Conservation (phyloP, 2,113 vertebrate genomes). For the Rattus rattus region DNA sequence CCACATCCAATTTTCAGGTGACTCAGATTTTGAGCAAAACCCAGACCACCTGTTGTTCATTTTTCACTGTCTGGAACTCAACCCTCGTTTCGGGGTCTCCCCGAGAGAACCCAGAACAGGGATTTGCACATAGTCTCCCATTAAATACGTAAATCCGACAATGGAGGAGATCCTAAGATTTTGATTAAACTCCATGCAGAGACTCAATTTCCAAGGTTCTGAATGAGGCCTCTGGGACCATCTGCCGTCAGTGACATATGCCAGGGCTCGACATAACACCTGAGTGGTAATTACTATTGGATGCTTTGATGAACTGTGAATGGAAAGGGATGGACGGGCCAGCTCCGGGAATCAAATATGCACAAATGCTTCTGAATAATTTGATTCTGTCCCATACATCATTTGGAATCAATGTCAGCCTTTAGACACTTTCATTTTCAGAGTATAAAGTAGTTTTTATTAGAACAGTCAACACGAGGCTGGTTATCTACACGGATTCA, state of each 20-base stretch:
- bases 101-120: background rate
- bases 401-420: conserved; percentile 46
- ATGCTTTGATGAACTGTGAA: background rate
- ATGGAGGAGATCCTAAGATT: background rate
- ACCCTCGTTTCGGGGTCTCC: conserved; percentile 67
- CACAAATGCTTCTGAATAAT: conserved; percentile 49
- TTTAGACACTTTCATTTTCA: conserved; percentile 50
- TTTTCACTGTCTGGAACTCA: conserved; percentile 56
- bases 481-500: conserved; percentile 29
- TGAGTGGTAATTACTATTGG: background rate
- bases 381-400: conserved; percentile 34
- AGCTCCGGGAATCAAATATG: conserved; percentile 33
- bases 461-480: conserved; percentile 43
- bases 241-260: background rate
- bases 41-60: conserved; percentile 74
- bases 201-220: conserved; percentile 34
- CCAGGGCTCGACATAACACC: background rate
- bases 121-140: conserved; percentile 36
- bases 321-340: background rate
- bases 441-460: conserved; percentile 50
- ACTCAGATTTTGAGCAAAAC: conserved; percentile 60
- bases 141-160: conserved; percentile 51
- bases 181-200: conserved; percentile 25
- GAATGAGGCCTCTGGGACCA: background rate
- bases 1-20: conserved; percentile 19